Evolutionary conservation across 2,888 invertebrate species (phyloP).

Genomic region (Rhagium mordax): DNA sequence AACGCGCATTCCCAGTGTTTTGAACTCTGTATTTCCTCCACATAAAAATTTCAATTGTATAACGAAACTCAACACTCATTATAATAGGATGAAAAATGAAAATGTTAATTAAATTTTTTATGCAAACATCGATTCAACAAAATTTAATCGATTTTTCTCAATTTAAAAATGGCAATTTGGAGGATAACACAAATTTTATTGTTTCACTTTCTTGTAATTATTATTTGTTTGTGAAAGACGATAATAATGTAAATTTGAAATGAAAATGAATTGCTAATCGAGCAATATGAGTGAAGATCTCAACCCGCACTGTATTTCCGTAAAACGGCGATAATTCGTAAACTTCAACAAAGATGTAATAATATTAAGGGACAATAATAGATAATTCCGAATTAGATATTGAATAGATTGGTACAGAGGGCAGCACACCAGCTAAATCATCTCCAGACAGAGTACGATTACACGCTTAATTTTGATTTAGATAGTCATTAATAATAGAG

Average conservation of each 20-base stretch:
- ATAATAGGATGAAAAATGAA: no score
- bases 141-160: no score
- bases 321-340: constrained; percentile 50
- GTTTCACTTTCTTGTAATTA: no score
- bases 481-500: neutral
- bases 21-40: neutral
- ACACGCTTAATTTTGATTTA: neutral
- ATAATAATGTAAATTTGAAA: no score
- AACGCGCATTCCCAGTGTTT: neutral
- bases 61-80: no score
- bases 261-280: neutral
- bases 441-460: neutral
- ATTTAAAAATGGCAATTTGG: no score
- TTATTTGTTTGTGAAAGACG: neutral
- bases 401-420: constrained; percentile 16
- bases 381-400: constrained; percentile 51
- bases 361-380: constrained; percentile 53
- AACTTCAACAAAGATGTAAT: constrained; percentile 41
- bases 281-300: neutral
- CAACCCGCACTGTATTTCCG: constrained; percentile 35
- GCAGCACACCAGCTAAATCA: neutral
- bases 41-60: no score
- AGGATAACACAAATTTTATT: no score
- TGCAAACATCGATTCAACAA: no score
- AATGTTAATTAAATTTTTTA: no score